phyloP scores from a whole-genome alignment of 2,797 vertebrate genomes.

The Monodelphis domestica region DNA sequence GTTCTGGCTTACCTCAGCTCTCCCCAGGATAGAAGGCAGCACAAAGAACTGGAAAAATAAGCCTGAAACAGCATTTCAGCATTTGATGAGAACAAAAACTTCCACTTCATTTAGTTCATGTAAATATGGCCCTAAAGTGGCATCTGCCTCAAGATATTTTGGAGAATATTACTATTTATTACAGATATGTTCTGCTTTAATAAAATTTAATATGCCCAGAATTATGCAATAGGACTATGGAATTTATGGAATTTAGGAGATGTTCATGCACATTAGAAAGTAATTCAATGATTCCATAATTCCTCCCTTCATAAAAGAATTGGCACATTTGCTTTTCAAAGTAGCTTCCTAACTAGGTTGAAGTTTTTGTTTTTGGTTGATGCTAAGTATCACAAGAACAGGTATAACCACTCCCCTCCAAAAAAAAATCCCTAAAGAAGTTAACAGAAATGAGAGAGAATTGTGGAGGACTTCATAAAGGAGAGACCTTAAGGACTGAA shows the following conservation, averaged over 20 bases:
- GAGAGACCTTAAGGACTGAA: too few relatives aligned
- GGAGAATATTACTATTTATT: background rate
- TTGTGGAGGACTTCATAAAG: background rate
- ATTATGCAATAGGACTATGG: too few relatives aligned
- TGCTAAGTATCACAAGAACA: background rate
- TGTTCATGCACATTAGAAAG: background rate
- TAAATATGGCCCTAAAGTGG: background rate
- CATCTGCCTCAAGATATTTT: background rate
- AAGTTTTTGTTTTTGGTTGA: background rate
- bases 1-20: background rate
- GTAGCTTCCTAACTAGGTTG: background rate
- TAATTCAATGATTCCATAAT: background rate
- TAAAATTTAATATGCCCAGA: background rate
- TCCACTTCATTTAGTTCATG: background rate
- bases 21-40: background rate
- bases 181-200: background rate
- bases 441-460: background rate
- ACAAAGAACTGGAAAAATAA: background rate
- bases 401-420: background rate
- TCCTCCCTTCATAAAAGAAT: background rate
- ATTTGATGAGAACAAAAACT: background rate
- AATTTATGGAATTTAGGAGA: background rate
- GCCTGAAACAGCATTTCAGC: background rate
- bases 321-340: background rate
- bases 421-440: background rate